phyloP scores from a whole-genome alignment of 2,113 vertebrate species.

The Hipposideros armiger region DNA sequence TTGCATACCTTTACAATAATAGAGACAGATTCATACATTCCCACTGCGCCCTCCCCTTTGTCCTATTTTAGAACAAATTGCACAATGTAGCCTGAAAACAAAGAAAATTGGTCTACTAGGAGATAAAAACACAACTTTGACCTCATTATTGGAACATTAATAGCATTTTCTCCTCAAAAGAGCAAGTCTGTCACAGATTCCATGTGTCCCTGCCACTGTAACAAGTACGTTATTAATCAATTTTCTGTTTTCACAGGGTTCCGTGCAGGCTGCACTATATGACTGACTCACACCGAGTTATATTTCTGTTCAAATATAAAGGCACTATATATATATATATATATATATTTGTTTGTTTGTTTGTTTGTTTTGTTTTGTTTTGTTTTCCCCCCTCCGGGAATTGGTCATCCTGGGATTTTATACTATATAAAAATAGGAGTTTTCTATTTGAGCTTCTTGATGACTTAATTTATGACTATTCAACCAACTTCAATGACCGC shows the following conservation, averaged over 20 bases:
- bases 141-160: not conserved
- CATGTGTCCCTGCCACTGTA: not conserved
- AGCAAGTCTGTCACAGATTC: not conserved
- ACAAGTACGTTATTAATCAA: not conserved
- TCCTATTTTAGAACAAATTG: not conserved
- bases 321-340: not conserved
- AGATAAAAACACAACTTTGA: not conserved
- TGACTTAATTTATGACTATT: constrained; percentile 11
- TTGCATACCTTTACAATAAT: not conserved
- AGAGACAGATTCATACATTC: not conserved
- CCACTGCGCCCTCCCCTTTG: not conserved
- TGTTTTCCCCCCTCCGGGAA: not conserved
- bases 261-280: not conserved
- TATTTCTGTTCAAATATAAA: constrained; percentile 1
- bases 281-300: not conserved
- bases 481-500: not conserved
- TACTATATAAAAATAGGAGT: not conserved
- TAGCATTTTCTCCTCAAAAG: constrained; percentile 10
- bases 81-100: not conserved
- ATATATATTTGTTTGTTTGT: too few relatives aligned
- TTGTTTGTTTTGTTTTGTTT: too few relatives aligned
- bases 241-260: not conserved
- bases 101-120: not conserved
- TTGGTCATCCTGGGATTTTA: not conserved
- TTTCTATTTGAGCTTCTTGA: not conserved